A percentile compares a stretch with the other conserved stretches of the same genome.
These are phyloP conservation scores for Chrysolina americana DNA, from an alignment of 2,888 invertebrate species.

Conservation along the genomic window DNA sequence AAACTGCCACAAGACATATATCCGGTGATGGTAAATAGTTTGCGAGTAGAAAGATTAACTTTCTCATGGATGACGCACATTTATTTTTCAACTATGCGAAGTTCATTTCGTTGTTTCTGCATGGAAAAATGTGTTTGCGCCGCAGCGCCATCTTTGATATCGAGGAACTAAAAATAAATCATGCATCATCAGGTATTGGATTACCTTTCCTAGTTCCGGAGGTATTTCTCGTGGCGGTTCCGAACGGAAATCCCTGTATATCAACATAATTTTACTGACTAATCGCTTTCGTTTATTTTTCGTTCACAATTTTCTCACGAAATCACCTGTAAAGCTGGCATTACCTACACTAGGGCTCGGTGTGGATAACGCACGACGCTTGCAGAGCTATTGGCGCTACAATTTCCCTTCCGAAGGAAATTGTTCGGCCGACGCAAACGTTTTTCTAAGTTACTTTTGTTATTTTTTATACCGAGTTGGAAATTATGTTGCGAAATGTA, in stretches of 20 bases:
- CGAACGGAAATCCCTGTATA: not conserved
- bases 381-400: not conserved
- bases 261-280: conserved; percentile 40
- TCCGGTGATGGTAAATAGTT: too few relatives aligned
- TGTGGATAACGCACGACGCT: conserved; percentile 53
- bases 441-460: conserved; percentile 26
- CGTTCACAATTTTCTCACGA: not conserved
- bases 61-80: too few relatives aligned
- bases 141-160: too few relatives aligned
- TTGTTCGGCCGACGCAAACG: not conserved
- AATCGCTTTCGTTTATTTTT: conserved; percentile 21
- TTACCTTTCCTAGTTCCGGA: too few relatives aligned
- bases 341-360: conserved; percentile 58
- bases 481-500: conserved; percentile 47
- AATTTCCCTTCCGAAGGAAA: not conserved
- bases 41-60: too few relatives aligned
- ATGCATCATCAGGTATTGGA: too few relatives aligned
- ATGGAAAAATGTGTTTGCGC: too few relatives aligned
- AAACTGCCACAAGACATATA: too few relatives aligned
- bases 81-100: too few relatives aligned
- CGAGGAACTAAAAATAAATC: too few relatives aligned
- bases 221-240: too few relatives aligned
- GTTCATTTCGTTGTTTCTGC: too few relatives aligned
- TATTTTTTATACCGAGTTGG: conserved; percentile 33
- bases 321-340: conserved; percentile 50